A percentile compares a stretch with the other conserved stretches of the same genome.
Evolutionary conservation across 2,113 vertebrate species (phyloP).

Genomic region (Pontoporia blainvillei): DNA sequence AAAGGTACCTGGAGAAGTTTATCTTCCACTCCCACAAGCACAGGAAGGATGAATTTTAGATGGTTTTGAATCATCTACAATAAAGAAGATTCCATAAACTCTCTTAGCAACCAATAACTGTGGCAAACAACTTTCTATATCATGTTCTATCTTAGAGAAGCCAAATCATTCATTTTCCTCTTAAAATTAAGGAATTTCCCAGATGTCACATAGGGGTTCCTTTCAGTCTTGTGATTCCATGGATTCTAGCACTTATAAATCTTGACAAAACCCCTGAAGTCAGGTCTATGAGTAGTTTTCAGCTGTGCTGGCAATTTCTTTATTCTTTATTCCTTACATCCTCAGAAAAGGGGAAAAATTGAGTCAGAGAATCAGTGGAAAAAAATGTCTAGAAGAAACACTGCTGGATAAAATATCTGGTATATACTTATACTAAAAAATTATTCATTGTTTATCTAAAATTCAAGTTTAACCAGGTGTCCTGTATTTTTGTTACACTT

Average conservation of each 20-base stretch:
- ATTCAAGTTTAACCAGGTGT: background rate
- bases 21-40: background rate
- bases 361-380: background rate
- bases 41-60: background rate
- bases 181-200: background rate
- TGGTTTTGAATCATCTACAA: background rate
- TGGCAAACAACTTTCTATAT: background rate
- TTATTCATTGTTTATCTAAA: background rate
- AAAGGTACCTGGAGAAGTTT: background rate
- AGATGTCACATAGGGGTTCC: background rate
- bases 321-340: background rate
- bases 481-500: background rate
- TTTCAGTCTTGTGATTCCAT: background rate
- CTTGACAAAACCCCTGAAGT: background rate
- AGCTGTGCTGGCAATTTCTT: background rate
- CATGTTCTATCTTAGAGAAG: background rate
- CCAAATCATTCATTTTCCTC: background rate
- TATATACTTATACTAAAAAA: background rate
- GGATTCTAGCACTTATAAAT: background rate
- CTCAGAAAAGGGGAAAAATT: background rate
- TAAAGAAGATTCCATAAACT: background rate
- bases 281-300: background rate
- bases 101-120: background rate
- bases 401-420: background rate
- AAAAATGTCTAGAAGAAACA: background rate